Conservation (phyloP, 2,888 invertebrate genomes). For the Rapana venosa region DNA sequence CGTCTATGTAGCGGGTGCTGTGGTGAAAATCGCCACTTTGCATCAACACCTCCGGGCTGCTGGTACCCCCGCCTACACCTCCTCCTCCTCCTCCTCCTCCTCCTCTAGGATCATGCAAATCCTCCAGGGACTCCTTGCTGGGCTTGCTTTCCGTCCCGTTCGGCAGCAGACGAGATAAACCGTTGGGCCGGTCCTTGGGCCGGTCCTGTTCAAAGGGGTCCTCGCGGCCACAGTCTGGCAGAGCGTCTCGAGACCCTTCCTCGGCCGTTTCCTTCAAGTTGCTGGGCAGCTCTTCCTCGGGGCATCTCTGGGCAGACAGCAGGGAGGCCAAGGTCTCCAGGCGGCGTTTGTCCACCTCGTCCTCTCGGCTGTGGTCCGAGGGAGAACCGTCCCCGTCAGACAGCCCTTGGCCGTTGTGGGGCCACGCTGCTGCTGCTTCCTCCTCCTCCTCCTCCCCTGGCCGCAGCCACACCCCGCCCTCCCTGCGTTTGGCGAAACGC, state of each 20-base stretch:
- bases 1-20: conserved; percentile 10
- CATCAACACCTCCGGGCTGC: neutral
- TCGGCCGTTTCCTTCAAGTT: neutral
- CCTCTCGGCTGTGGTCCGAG: neutral
- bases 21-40: neutral
- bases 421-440: neutral
- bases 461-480: neutral
- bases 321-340: neutral
- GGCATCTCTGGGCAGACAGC: neutral
- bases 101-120: neutral
- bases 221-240: neutral
- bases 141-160: neutral
- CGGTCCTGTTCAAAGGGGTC: no score
- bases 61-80: neutral
- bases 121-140: neutral
- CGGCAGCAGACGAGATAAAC: no score
- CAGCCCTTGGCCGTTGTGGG: neutral
- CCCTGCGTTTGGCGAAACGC: neutral
- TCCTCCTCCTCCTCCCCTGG: neutral
- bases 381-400: neutral
- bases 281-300: neutral
- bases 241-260: neutral
- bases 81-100: neutral
- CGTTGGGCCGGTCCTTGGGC: no score
- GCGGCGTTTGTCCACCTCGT: neutral